phyloP scores from a whole-genome alignment of 2,797 vertebrate genomes.

The Oceanodroma leucorhoa region DNA sequence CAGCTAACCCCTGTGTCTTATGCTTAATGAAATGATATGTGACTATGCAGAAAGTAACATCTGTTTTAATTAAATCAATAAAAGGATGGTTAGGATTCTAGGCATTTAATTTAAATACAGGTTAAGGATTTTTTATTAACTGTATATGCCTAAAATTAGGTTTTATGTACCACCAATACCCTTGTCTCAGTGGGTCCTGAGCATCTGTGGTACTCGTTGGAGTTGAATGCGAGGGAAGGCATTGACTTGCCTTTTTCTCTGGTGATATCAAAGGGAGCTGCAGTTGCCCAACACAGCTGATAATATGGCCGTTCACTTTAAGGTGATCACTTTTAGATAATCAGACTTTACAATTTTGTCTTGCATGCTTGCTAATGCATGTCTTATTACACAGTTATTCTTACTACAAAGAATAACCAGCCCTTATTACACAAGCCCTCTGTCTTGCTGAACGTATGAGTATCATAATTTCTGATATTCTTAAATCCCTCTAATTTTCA shows the following conservation, averaged over 20 bases:
- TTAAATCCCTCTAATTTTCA: not conserved
- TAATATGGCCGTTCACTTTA: not conserved
- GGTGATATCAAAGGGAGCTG: not conserved
- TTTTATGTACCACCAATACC: not conserved
- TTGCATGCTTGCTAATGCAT: not conserved
- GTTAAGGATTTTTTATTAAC: not conserved
- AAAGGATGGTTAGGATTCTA: not conserved
- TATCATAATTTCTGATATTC: not conserved
- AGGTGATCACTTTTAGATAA: not conserved
- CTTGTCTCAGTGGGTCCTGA: not conserved
- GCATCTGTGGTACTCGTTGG: not conserved
- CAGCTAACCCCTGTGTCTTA: not conserved
- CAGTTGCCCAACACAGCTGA: not conserved
- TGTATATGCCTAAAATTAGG: not conserved
- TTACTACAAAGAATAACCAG: not conserved
- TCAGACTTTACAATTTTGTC: not conserved
- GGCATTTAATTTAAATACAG: not conserved
- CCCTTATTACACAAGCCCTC: not conserved
- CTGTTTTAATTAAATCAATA: not conserved
- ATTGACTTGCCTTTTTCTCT: not conserved
- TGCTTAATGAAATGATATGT: not conserved
- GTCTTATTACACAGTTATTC: not conserved
- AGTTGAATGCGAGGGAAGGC: not conserved
- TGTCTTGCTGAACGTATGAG: accelerated
- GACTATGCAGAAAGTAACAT: not conserved